phyloP scores from a whole-genome alignment of 2,797 vertebrate genomes.

The Petrocephalus sullivani region DNA sequence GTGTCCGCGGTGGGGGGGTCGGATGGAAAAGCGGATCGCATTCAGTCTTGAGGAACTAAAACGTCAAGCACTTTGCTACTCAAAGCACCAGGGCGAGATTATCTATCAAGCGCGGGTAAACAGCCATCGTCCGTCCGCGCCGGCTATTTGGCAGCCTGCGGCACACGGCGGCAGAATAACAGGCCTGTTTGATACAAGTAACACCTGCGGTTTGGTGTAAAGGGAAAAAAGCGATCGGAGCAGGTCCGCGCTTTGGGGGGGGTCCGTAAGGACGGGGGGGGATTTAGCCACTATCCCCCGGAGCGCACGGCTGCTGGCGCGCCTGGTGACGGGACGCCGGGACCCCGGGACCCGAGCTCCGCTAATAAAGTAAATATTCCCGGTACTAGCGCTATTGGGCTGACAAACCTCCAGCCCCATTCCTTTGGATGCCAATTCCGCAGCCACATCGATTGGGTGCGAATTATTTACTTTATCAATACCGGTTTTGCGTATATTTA shows the following conservation, averaged over 20 bases:
- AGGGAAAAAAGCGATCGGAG: background rate
- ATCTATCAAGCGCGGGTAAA: background rate
- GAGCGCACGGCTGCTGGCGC: background rate
- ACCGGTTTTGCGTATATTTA: background rate
- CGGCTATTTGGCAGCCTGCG: background rate
- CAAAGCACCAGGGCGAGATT: background rate
- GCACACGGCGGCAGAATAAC: background rate
- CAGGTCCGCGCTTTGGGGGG: background rate
- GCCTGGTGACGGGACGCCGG: background rate
- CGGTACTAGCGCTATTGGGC: background rate
- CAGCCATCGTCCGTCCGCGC: background rate
- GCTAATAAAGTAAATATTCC: background rate
- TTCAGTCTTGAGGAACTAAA: conserved; percentile 35
- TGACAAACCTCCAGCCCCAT: background rate
- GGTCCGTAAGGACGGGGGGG: background rate
- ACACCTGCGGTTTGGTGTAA: background rate
- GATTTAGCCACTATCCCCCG: background rate
- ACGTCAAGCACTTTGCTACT: conserved; percentile 19
- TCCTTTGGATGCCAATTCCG: background rate
- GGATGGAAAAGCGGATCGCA: conserved; percentile 44
- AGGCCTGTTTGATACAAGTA: background rate
- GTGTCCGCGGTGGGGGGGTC: conserved; percentile 56
- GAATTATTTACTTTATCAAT: background rate
- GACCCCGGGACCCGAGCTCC: background rate
- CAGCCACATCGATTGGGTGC: background rate